Evolutionary conservation across 2,113 vertebrate genomes (phyloP).

Genomic region (Albula goreensis): DNA sequence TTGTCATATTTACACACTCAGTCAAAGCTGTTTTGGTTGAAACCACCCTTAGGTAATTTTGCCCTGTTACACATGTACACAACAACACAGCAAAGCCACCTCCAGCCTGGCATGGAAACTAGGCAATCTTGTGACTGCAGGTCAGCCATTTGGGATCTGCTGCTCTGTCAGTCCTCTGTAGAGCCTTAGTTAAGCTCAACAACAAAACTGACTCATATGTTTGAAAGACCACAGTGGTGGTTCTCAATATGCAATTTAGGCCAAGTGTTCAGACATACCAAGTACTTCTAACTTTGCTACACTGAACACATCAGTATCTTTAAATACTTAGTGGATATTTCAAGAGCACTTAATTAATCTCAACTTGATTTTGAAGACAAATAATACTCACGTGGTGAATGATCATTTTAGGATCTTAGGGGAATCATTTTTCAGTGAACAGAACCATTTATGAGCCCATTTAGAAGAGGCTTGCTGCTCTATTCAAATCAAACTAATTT

Average conservation of each 20-base stretch:
- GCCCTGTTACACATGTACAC: slow-evolving; percentile 23
- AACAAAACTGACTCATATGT: not conserved
- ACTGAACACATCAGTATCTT: not conserved
- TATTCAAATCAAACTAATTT: too few species aligned
- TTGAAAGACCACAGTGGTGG: not conserved
- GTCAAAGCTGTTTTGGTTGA: not conserved
- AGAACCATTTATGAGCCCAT: too few species aligned
- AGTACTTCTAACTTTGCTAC: not conserved
- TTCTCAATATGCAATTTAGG: not conserved
- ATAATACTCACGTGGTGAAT: not conserved
- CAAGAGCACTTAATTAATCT: not conserved
- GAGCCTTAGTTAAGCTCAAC: not conserved
- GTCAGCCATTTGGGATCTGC: not conserved
- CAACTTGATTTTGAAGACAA: not conserved
- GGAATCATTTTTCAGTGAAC: not conserved
- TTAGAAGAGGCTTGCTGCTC: too few species aligned
- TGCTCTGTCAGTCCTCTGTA: not conserved
- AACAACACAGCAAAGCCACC: slow-evolving; percentile 32
- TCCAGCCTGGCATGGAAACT: not conserved
- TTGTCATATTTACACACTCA: not conserved
- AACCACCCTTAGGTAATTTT: not conserved
- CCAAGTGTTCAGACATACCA: not conserved
- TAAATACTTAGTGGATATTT: not conserved
- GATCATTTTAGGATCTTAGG: not conserved
- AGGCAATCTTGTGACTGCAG: not conserved